Evolutionary conservation across 1,140 invertebrate species (phyloP), one percentile per base, ranked within the genome.

Genomic region (Drosophila quadrilineata): DNA sequence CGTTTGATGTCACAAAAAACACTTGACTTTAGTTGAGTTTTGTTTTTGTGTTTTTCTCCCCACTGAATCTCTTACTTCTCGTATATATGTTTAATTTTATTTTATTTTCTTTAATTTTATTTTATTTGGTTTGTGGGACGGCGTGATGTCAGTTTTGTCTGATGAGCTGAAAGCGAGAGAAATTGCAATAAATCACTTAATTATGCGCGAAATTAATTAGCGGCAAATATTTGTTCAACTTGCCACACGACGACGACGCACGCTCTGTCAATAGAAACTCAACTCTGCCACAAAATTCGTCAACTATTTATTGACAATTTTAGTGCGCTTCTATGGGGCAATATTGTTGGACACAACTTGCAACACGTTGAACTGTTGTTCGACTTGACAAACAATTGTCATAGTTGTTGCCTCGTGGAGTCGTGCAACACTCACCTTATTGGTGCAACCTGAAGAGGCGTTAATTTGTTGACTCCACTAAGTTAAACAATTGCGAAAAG

Each of bases 401-500:
- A n/a, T n/a, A n/a, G n/a, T n/a, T n/a, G n/a, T n/a, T n/a, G n/a
- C n/a, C n/a, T n/a, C n/a, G n/a, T n/a, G n/a, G n/a, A n/a, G n/a
- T n/a, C n/a, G n/a, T n/a, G n/a, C n/a, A n/a, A n/a, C n/a, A n/a
- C n/a, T n/a, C n/a, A n/a, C n/a, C n/a, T n/a, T n/a, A n/a, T n/a
- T n/a, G n/a, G n/a, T n/a, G n/a, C n/a, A n/a, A n/a, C n/a, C n/a
- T n/a, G n/a, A n/a, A n/a, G n/a, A n/a, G n/a, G n/a, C n/a, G n/a
- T n/a, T n/a, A n/a, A n/a, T n/a, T n/a, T n/a, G n/a, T n/a, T 38
- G 14, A 50, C 46, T 76, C 45, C 50, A 71, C 46, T 26, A 64
- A 71, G 68, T 49, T 50, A 38, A 64, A 36, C 26, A 77, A 77
- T 76, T 46, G 77, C 73, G 38, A 84, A 77, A 70, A 73, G 71